Percentiles rank a stretch among this genome's conserved stretches.
phyloP scores from a whole-genome alignment of 2,888 invertebrate genomes.

The Macropis europaea region DNA sequence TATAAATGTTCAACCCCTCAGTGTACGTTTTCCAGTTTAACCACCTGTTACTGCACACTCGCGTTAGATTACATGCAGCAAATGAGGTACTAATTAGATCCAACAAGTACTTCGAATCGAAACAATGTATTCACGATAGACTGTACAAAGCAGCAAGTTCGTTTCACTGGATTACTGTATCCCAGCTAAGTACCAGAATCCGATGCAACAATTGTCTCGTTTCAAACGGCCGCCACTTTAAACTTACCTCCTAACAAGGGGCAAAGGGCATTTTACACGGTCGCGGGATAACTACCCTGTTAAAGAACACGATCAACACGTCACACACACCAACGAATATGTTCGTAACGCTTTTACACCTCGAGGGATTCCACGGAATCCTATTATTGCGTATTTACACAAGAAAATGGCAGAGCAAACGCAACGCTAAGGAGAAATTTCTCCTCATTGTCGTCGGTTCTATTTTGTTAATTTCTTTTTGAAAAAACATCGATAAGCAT shows the following conservation, averaged over 20 bases:
- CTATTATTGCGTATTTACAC: background rate
- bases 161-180: conserved; percentile 3
- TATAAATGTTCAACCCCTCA: no score
- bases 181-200: conserved; percentile 32
- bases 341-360: background rate
- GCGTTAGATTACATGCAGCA: no score
- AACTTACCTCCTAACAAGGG: conserved; percentile 49
- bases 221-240: conserved; percentile 45
- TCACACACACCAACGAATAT: conserved; percentile 26
- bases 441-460: no score
- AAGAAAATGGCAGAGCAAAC: no score
- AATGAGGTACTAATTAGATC: background rate
- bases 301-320: conserved; percentile 35
- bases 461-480: no score
- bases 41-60: no score
- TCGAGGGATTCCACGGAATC: background rate
- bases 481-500: no score
- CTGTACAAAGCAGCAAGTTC: background rate
- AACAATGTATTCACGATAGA: background rate
- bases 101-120: background rate
- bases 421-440: no score
- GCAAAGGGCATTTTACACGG: conserved; percentile 36
- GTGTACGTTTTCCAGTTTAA: no score
- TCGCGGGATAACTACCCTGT: conserved; percentile 31
- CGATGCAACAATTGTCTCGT: conserved; percentile 31